Evolutionary conservation across 2,888 invertebrate species (phyloP).

Genomic region (Meiosimyza platycephala): DNA sequence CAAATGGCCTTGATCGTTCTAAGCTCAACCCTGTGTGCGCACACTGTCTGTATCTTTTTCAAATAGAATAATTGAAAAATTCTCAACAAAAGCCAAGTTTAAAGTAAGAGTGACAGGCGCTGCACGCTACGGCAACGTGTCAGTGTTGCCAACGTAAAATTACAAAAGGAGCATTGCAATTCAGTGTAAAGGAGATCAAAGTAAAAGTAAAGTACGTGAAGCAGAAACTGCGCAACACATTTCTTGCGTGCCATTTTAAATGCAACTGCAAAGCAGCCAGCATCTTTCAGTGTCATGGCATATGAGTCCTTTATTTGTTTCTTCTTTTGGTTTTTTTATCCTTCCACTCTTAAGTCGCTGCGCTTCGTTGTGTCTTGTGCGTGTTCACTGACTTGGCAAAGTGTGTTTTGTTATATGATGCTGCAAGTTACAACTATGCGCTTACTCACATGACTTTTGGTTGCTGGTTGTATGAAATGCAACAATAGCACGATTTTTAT

Average conservation of each 20-base stretch:
- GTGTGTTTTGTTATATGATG: conserved; percentile 23
- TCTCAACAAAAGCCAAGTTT: conserved; percentile 58
- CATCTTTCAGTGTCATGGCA: conserved; percentile 23
- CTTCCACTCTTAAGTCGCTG: not conserved
- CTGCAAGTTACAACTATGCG: not conserved
- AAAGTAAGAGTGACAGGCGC: conserved; percentile 59
- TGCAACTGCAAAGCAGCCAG: conserved; percentile 14
- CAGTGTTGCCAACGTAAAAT: not conserved
- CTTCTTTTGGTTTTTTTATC: not conserved
- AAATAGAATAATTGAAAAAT: conserved; percentile 59
- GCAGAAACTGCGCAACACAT: conserved; percentile 3
- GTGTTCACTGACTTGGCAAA: conserved; percentile 32
- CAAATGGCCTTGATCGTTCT: too few species aligned
- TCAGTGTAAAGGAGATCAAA: too few species aligned
- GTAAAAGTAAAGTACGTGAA: not conserved
- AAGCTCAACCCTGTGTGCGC: too few species aligned
- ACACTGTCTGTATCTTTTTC: conserved; percentile 18
- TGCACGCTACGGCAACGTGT: conserved; percentile 24
- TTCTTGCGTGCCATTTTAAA: not conserved
- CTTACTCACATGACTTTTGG: too few species aligned
- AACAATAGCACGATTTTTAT: too few species aligned
- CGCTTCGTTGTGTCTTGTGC: conserved; percentile 24
- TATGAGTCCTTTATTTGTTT: conserved; percentile 15
- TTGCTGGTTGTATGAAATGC: too few species aligned
- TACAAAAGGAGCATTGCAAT: too few species aligned